Evolutionary conservation across 2,113 vertebrate genomes (phyloP).

Genomic region (Suncus etruscus): DNA sequence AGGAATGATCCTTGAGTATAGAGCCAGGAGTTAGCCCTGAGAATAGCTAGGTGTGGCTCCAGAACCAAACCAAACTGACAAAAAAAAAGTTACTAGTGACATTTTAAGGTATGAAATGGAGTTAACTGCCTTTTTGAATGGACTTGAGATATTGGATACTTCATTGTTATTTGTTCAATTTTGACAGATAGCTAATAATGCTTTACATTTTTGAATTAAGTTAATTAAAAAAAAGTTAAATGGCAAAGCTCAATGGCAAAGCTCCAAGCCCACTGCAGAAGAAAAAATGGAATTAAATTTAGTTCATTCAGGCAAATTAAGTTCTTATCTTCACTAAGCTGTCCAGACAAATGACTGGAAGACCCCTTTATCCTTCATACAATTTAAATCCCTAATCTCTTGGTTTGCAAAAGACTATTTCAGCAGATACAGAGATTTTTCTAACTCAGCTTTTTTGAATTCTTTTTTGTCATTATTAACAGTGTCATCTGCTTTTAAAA

Average conservation of each 20-base stretch:
- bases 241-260: slow-evolving; percentile 31
- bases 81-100: too few species aligned
- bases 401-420: slow-evolving; percentile 58
- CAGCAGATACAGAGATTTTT: slow-evolving; percentile 45
- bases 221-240: slow-evolving; percentile 33
- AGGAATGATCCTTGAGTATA: too few species aligned
- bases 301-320: slow-evolving; percentile 63
- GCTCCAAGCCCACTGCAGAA: slow-evolving; percentile 40
- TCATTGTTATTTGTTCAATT: background rate
- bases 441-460: slow-evolving; percentile 17
- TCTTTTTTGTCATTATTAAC: slow-evolving; percentile 63
- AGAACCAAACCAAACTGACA: too few species aligned
- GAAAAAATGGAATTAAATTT: slow-evolving; percentile 56
- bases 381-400: slow-evolving; percentile 66
- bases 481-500: background rate
- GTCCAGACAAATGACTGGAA: slow-evolving; percentile 40
- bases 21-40: too few species aligned
- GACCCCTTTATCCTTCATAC: background rate
- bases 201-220: slow-evolving; percentile 30
- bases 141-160: slow-evolving; percentile 34
- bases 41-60: too few species aligned
- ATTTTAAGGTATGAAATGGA: slow-evolving; percentile 47
- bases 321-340: slow-evolving; percentile 61
- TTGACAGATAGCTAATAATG: slow-evolving; percentile 3
- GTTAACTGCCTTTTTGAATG: slow-evolving; percentile 3